Conservation (phyloP, 2,888 invertebrate species). For the Leptura quadrifasciata region DNA sequence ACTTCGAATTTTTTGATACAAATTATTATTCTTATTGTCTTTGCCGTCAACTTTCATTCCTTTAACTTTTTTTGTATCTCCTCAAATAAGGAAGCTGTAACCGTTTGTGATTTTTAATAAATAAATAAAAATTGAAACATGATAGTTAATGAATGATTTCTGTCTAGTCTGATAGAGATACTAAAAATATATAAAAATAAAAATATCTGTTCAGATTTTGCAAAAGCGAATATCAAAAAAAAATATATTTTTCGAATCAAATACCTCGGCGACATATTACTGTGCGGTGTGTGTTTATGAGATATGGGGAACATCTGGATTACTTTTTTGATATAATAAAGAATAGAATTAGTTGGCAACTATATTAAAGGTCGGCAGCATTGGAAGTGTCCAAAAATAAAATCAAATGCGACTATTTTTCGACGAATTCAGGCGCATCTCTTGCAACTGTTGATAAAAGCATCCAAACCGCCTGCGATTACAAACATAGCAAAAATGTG, state of each 20-base stretch:
- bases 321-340: constrained; percentile 1
- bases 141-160: too few species aligned
- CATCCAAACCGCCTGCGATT: neutral
- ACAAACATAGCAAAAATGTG: neutral
- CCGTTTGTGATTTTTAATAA: too few species aligned
- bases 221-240: too few species aligned
- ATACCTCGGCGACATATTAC: neutral
- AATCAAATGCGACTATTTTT: neutral
- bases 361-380: constrained; percentile 1
- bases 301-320: constrained; percentile 1
- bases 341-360: constrained; percentile 4
- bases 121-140: too few species aligned
- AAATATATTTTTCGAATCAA: neutral
- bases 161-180: too few species aligned
- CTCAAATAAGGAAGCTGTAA: too few species aligned
- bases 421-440: neutral
- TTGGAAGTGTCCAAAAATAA: constrained; percentile 1
- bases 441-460: neutral
- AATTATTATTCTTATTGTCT: too few species aligned
- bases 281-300: neutral
- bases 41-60: too few species aligned
- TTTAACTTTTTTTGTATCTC: too few species aligned
- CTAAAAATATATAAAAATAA: too few species aligned
- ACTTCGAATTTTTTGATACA: too few species aligned
- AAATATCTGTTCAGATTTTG: too few species aligned